Percentiles rank a stretch among this genome's conserved stretches.
Evolutionary conservation across 2,113 vertebrate species (phyloP).

Genomic region (Chionis minor): DNA sequence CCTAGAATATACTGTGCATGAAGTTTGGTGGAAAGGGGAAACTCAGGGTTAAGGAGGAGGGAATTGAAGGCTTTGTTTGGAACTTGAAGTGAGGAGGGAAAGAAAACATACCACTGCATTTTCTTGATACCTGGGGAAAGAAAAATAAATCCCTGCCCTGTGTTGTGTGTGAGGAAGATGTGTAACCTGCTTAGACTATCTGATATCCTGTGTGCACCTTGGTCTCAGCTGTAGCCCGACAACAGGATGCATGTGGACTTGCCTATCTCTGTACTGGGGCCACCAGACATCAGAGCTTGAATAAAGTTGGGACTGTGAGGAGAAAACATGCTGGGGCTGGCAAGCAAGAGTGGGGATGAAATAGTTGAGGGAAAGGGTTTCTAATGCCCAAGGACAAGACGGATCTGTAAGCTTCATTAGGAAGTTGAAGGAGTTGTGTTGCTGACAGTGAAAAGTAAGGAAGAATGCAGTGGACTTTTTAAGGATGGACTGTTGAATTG

Average conservation of each 20-base stretch:
- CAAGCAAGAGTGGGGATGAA: background rate
- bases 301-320: background rate
- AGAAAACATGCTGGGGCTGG: background rate
- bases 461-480: background rate
- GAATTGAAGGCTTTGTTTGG: background rate
- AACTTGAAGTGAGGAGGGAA: background rate
- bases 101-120: background rate
- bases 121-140: background rate
- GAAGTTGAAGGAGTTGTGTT: background rate
- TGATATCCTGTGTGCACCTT: background rate
- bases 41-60: background rate
- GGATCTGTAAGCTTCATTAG: accelerated
- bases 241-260: background rate
- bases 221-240: background rate
- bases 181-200: background rate
- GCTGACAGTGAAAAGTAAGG: background rate
- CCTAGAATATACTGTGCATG: background rate
- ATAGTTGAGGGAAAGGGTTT: background rate
- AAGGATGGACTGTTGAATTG: background rate
- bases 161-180: background rate
- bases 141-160: background rate
- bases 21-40: background rate
- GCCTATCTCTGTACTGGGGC: accelerated
- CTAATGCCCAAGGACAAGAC: background rate
- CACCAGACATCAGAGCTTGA: background rate